phyloP scores from a whole-genome alignment of 2,888 invertebrate genomes.

The Sarcophaga variegata region DNA sequence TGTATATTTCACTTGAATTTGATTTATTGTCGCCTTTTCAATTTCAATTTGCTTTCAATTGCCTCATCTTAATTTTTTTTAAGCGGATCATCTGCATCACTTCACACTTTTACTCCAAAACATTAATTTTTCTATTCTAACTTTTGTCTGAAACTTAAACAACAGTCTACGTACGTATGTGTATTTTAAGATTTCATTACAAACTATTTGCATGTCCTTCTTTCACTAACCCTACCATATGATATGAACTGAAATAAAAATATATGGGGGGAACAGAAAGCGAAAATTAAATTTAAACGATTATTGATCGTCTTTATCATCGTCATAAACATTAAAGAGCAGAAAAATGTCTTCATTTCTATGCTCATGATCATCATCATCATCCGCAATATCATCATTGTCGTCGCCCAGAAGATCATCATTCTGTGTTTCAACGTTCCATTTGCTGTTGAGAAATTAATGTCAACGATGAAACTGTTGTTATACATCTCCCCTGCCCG shows the following conservation, averaged over 20 bases:
- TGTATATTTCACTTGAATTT: too few relatives aligned
- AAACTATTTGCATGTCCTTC: slow-evolving; percentile 35
- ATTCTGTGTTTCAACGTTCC: neutral
- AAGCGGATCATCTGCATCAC: too few relatives aligned
- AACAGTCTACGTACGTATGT: slow-evolving; percentile 24
- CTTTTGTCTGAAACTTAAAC: neutral
- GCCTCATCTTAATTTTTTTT: too few relatives aligned
- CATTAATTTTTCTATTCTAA: too few relatives aligned
- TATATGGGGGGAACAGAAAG: too few relatives aligned
- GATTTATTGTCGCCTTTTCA: too few relatives aligned
- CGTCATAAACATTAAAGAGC: neutral
- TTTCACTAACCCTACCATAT: slow-evolving; percentile 8
- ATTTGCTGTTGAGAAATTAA: slow-evolving; percentile 35
- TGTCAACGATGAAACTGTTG: slow-evolving; percentile 54
- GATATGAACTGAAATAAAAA: too few relatives aligned
- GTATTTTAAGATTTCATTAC: slow-evolving; percentile 27
- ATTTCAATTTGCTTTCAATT: too few relatives aligned
- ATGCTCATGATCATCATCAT: neutral
- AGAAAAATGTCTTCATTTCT: neutral
- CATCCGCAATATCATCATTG: neutral
- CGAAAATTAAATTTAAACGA: slow-evolving; percentile 32
- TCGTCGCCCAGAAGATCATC: neutral
- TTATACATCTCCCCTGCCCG: too few relatives aligned
- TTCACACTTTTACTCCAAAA: too few relatives aligned
- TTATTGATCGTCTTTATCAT: slow-evolving; percentile 29